A percentile compares a stretch with the other conserved stretches of the same genome.
phyloP scores from a whole-genome alignment of 53 echinoderm and acorn worm species.

The Echinometra lucunter region DNA sequence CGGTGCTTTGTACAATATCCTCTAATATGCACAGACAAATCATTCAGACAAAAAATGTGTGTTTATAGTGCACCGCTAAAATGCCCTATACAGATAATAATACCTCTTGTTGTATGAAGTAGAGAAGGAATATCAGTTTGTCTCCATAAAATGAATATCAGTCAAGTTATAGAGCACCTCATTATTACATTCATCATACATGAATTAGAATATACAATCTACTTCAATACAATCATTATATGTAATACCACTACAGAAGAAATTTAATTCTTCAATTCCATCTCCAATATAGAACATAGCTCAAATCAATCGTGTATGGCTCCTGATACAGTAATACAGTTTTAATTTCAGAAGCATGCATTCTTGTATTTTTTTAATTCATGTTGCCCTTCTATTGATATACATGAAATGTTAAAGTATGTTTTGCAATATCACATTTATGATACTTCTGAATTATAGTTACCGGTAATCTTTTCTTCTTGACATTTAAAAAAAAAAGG shows the following conservation, averaged over 20 bases:
- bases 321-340: background rate
- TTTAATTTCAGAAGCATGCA: too few relatives aligned
- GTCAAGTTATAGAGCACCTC: background rate
- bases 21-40: too few relatives aligned
- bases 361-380: too few relatives aligned
- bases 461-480: background rate
- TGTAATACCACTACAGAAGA: background rate
- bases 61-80: too few relatives aligned
- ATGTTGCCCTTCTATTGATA: background rate
- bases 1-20: too few relatives aligned
- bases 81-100: too few relatives aligned
- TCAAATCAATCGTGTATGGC: background rate
- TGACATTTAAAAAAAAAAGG: background rate
- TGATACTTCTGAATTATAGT: too few relatives aligned
- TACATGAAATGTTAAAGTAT: too few relatives aligned
- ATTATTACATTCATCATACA: background rate
- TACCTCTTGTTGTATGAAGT: background rate
- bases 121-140: background rate
- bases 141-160: background rate
- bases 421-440: too few relatives aligned
- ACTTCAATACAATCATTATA: background rate
- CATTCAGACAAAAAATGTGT: too few relatives aligned
- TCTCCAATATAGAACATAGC: background rate
- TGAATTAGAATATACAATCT: too few relatives aligned
- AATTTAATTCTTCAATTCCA: background rate